Base-by-base conservation (phyloP, 37 sponge, comb jelly and placozoan genomes). In the Haliclona indistincta region DNA sequence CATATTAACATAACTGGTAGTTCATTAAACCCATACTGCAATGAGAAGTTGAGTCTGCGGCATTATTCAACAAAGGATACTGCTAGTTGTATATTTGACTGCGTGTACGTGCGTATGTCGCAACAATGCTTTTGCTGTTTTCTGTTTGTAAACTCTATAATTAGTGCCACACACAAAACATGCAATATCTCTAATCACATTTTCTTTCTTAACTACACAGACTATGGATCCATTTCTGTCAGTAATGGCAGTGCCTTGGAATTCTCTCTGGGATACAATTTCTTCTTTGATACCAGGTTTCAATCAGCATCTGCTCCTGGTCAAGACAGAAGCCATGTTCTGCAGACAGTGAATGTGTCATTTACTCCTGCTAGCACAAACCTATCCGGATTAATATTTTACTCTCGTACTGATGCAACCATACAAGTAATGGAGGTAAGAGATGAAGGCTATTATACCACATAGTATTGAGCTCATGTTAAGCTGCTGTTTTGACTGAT, bases 401-500 rank as follows among this genome's bases (percentile, higher is more conserved):
- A 67, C 61, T 86, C 86, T 15, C 38, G 41, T 45, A 86, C 86
- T 30, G 62, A 35, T 3, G 26, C 60, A 2, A 71, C 65, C 34
- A 44, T 79, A 8, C 86, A 87, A 38, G 1, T 42, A 2, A 30
- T 87, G 0, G 45, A 76, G 81, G 87, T 81, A 72, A 55, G 45
- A 40, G 7, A 13, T n/a, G n/a, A n/a, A n/a, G n/a, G n/a, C n/a
- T n/a, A n/a, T n/a, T n/a, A n/a, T n/a, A n/a, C n/a, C n/a, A n/a
- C n/a, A n/a, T n/a, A n/a, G n/a, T n/a, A n/a, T n/a, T n/a, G n/a
- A n/a, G n/a, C n/a, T n/a, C n/a, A n/a, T n/a, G n/a, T n/a, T n/a
- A n/a, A n/a, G n/a, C n/a, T n/a, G n/a, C n/a, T n/a, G n/a, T n/a
- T n/a, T n/a, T n/a, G n/a, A n/a, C n/a, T n/a, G n/a, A n/a, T n/a